Evolutionary conservation across 2,113 vertebrate species (phyloP), one percentile per base, ranked within the genome.

Genomic region (Tragelaphus scriptus): DNA sequence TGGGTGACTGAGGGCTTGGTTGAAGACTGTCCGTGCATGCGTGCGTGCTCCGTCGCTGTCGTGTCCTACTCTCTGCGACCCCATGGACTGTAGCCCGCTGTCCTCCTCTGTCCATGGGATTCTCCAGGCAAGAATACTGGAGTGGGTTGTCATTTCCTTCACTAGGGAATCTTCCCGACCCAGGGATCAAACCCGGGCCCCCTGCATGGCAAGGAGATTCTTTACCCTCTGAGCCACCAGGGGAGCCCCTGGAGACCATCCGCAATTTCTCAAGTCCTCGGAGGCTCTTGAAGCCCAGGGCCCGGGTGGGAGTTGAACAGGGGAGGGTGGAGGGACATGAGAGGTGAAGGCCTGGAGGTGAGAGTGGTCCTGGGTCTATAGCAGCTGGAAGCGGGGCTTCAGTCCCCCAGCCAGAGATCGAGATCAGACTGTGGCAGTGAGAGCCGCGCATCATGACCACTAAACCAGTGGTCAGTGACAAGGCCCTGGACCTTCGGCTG

Each of bases 1-100:
- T 2, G 55, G 44, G 1, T 9, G 71, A 12, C 21, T 49, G 23
- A 1, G 8, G 49, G 13, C 79, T 44, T 49, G 28, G 58, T 7
- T 53, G 56, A 40, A 77, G 85, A 58, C 28, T 11, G 47, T 12
- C 81, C 19, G 11, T 7, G 71, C 23, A 25, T 14, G 71, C 12
- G 1, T 7, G 36, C 1, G 0, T 44, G 36, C 71, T 44, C 36
- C 13, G 0, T 36, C 5, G 10, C 36, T 26, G 71, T 40, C n/a
- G 10, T 12, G 23, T 26, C 71, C 40, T 12, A 44, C 23, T 26
- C 71, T 26, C 71, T 77, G 71, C 2, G 23, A 44, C 71, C 71
- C 36, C 36, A 7, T 44, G 36, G 36, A 44, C 71, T 77, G 40
- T 26, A 44, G 71, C 71, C 71, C 3, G 19, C 40, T 12, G 3